A percentile compares a stretch with the other conserved stretches of the same genome.
phyloP scores from a whole-genome alignment of 2,888 invertebrate species.

The Drosophila formosana region DNA sequence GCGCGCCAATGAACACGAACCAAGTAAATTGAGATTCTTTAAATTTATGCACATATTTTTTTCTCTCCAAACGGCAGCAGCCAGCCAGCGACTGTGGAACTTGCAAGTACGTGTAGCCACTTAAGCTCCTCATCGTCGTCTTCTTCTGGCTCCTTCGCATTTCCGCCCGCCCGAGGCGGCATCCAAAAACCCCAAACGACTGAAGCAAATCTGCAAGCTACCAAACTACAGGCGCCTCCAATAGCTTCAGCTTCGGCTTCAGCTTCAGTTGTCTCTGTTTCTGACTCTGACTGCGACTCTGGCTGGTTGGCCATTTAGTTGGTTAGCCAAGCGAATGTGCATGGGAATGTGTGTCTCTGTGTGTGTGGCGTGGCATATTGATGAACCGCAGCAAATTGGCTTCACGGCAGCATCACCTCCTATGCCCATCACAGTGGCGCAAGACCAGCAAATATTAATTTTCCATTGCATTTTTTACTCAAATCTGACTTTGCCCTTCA shows the following conservation, averaged over 20 bases:
- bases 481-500: too few relatives aligned
- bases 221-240: constrained; percentile 32
- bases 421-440: constrained; percentile 57
- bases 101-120: constrained; percentile 67
- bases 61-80: constrained; percentile 34
- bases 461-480: too few relatives aligned
- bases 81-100: constrained; percentile 41
- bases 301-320: constrained; percentile 50
- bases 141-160: constrained; percentile 11
- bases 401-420: constrained; percentile 55
- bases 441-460: too few relatives aligned
- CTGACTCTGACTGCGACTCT: constrained; percentile 21
- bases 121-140: constrained; percentile 65
- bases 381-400: constrained; percentile 81
- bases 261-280: constrained; percentile 19
- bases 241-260: constrained; percentile 13
- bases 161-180: constrained; percentile 8
- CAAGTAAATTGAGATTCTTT: constrained; percentile 79
- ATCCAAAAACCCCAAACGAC: constrained; percentile 14
- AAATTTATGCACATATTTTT: constrained; percentile 80
- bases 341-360: constrained; percentile 20
- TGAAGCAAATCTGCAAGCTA: constrained; percentile 47
- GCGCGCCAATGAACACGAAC: constrained; percentile 70
- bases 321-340: constrained; percentile 44
- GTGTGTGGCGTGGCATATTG: constrained; percentile 76